These are phyloP conservation scores for Hydrotaea diabolus DNA, from an alignment of 2,888 invertebrate species.

Conservation along the genomic window DNA sequence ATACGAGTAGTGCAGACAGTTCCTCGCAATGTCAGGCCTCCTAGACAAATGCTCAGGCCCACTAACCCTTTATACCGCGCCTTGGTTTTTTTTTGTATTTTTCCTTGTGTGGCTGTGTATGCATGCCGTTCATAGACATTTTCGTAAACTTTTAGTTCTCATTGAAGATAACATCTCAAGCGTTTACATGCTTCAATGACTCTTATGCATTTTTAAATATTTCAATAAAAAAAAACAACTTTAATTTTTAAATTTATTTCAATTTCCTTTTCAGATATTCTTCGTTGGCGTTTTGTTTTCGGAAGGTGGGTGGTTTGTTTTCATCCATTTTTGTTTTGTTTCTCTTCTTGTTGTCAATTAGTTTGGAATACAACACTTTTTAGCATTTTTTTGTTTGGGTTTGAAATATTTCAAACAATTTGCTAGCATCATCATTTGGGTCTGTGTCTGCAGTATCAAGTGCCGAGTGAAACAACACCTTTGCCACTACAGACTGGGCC, in stretches of 20 bases:
- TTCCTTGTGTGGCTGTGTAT: neutral
- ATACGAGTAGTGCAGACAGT: too few relatives aligned
- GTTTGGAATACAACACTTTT: neutral
- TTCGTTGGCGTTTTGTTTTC: neutral
- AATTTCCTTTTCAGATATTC: conserved; percentile 41
- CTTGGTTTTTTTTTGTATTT: too few relatives aligned
- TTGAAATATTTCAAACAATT: conserved; percentile 6
- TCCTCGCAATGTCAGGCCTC: too few relatives aligned
- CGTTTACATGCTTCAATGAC: conserved; percentile 68
- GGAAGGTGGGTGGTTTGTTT: neutral
- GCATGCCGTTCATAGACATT: neutral
- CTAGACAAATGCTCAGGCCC: too few relatives aligned
- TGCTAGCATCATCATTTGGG: neutral
- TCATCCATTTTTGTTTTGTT: neutral
- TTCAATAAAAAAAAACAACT: neutral
- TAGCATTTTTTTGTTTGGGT: neutral
- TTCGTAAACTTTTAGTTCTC: conserved; percentile 25
- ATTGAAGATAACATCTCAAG: conserved; percentile 1
- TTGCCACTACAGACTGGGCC: neutral
- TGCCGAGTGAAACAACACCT: neutral
- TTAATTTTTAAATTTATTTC: conserved; percentile 10
- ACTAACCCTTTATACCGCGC: too few relatives aligned
- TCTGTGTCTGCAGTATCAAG: neutral
- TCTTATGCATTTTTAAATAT: conserved; percentile 36
- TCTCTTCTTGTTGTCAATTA: neutral